These are phyloP conservation scores for Pseudachorutes palmiensis DNA, from an alignment of 1,140 invertebrate genomes.

Conservation along the genomic window DNA sequence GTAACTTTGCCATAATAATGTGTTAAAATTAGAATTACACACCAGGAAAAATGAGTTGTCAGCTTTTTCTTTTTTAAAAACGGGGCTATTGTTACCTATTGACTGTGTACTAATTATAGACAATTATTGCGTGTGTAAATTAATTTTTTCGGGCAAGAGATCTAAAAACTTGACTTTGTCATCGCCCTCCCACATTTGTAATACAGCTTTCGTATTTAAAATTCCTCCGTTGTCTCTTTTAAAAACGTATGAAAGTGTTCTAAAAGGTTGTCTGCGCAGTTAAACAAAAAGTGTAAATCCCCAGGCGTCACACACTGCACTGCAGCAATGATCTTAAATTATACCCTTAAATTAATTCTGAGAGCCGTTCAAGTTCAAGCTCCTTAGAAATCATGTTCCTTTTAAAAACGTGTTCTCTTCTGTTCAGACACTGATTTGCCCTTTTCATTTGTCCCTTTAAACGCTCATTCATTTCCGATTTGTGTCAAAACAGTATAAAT, in stretches of 20 bases:
- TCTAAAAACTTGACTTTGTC: not conserved
- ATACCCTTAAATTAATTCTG: too few relatives aligned
- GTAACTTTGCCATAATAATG: not conserved
- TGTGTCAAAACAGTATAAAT: not conserved
- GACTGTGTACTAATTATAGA: not conserved
- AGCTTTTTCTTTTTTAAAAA: not conserved
- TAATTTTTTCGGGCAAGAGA: not conserved
- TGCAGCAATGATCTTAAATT: too few relatives aligned
- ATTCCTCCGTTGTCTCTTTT: not conserved
- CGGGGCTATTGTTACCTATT: not conserved
- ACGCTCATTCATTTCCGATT: not conserved
- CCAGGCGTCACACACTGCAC: too few relatives aligned
- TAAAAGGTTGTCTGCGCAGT: too few relatives aligned
- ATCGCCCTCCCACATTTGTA: not conserved
- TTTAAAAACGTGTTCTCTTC: not conserved
- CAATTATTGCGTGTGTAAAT: not conserved
- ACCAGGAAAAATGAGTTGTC: too few relatives aligned
- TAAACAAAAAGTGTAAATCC: too few relatives aligned
- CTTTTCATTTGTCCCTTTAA: not conserved
- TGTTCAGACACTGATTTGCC: not conserved
- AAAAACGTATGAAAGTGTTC: not conserved
- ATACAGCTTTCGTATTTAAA: conserved; percentile 1
- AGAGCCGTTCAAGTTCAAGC: too few relatives aligned
- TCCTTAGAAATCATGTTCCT: not conserved
- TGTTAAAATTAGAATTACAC: not conserved